Conservation (phyloP, 2,797 vertebrate species). For the Premnoplex brunnescens region DNA sequence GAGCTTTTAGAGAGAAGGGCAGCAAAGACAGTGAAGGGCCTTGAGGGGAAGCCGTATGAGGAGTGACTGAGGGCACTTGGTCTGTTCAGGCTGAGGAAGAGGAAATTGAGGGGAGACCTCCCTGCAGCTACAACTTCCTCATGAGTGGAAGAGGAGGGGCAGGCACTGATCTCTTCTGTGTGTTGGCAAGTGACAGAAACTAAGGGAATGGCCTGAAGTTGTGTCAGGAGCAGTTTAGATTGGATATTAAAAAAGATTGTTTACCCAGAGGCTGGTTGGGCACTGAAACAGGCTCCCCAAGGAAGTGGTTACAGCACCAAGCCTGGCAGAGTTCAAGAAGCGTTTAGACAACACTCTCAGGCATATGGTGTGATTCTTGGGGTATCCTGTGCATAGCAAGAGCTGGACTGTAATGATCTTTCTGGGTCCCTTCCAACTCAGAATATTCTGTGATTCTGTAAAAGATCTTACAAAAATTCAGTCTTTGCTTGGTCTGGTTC, state of each 20-base stretch:
- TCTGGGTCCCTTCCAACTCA: background rate
- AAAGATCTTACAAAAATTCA: background rate
- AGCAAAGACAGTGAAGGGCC: accelerated
- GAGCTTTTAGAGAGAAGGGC: too few relatives aligned
- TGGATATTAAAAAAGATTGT: background rate
- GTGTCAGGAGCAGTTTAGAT: background rate
- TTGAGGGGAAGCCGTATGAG: background rate
- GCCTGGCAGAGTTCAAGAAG: background rate
- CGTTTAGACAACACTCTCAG: background rate
- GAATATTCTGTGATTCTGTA: background rate
- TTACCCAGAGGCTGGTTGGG: background rate
- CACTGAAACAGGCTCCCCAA: background rate
- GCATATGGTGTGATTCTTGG: background rate
- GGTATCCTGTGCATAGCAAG: too few relatives aligned
- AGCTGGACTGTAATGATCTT: background rate
- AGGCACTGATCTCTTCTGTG: background rate
- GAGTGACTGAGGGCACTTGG: background rate
- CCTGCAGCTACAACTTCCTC: accelerated
- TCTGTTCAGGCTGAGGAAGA: background rate
- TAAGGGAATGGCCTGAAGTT: accelerated
- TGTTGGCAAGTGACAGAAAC: background rate
- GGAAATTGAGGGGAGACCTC: background rate
- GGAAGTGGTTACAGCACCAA: too few relatives aligned
- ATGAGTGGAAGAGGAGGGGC: accelerated
- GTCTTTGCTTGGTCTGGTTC: background rate